A percentile compares a stretch with the other conserved stretches of the same genome.
Evolutionary conservation across 2,888 invertebrate species (phyloP).

Genomic region (Dysmachus trigonus): DNA sequence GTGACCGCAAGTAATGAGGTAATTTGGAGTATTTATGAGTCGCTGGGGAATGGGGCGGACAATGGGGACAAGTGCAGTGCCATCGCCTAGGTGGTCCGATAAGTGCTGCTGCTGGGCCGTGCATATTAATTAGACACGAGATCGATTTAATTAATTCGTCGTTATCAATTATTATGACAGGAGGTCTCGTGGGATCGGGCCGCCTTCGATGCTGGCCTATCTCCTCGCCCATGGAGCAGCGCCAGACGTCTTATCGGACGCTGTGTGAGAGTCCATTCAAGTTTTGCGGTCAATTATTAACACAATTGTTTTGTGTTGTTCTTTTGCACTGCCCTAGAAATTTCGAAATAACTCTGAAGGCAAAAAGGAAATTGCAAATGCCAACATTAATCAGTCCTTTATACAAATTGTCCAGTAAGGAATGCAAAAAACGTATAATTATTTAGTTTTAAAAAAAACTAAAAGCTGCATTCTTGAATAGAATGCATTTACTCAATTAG

Average conservation of each 20-base stretch:
- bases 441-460: too few species aligned
- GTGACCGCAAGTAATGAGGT: conserved; percentile 1
- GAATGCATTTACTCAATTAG: too few species aligned
- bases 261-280: not conserved
- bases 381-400: not conserved
- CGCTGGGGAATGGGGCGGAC: not conserved
- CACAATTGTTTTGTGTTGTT: not conserved
- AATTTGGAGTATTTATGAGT: conserved; percentile 2
- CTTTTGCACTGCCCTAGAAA: not conserved
- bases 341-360: not conserved
- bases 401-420: not conserved
- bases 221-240: not conserved
- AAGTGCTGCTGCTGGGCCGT: not conserved
- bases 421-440: too few species aligned
- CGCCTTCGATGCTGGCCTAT: not conserved
- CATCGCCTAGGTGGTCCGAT: conserved; percentile 4
- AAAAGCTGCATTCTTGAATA: too few species aligned
- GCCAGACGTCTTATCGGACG: conserved; percentile 1
- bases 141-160: conserved; percentile 12
- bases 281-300: not conserved
- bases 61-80: not conserved
- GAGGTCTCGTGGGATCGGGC: not conserved
- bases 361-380: not conserved
- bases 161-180: conserved; percentile 16
- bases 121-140: conserved; percentile 10